Percentiles rank a stretch among this genome's conserved stretches.
These are phyloP conservation scores for Synanthedon vespiformis DNA, from an alignment of 2,888 invertebrate species.

Conservation along the genomic window DNA sequence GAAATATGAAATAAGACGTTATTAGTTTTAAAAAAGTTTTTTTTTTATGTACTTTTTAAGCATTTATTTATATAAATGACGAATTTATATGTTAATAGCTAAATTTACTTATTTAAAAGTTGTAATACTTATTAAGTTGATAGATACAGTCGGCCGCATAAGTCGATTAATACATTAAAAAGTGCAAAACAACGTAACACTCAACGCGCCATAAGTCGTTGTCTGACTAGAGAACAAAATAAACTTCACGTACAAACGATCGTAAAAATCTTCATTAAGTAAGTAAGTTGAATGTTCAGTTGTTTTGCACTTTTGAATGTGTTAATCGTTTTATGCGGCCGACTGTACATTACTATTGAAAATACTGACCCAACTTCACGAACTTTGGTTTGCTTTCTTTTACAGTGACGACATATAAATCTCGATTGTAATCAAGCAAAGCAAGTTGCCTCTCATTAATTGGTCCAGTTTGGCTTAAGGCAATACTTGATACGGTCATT, in stretches of 20 bases:
- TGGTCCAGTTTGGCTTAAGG: conserved; percentile 87
- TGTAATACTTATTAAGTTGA: not conserved
- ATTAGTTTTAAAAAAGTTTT: not conserved
- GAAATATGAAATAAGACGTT: not conserved
- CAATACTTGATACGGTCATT: conserved; percentile 83
- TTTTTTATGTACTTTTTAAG: too few species aligned
- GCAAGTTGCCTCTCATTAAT: conserved; percentile 85
- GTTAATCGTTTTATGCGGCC: too few species aligned
- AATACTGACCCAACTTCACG: conserved; percentile 76
- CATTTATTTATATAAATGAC: too few species aligned
- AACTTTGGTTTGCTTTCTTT: conserved; percentile 75
- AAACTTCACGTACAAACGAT: too few species aligned
- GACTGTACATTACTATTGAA: not conserved
- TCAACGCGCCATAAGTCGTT: too few species aligned
- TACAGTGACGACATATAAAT: conserved; percentile 84
- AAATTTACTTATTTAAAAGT: not conserved
- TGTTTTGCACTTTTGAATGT: too few species aligned
- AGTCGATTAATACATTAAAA: too few species aligned
- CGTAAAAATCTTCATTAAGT: too few species aligned
- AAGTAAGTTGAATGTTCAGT: too few species aligned
- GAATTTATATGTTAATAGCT: not conserved
- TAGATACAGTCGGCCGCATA: too few species aligned
- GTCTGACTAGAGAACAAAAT: too few species aligned
- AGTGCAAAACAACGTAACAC: too few species aligned
- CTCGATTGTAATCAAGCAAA: conserved; percentile 88